phyloP scores from a whole-genome alignment of 2,113 vertebrate species.

The Aleadryas rufinucha region DNA sequence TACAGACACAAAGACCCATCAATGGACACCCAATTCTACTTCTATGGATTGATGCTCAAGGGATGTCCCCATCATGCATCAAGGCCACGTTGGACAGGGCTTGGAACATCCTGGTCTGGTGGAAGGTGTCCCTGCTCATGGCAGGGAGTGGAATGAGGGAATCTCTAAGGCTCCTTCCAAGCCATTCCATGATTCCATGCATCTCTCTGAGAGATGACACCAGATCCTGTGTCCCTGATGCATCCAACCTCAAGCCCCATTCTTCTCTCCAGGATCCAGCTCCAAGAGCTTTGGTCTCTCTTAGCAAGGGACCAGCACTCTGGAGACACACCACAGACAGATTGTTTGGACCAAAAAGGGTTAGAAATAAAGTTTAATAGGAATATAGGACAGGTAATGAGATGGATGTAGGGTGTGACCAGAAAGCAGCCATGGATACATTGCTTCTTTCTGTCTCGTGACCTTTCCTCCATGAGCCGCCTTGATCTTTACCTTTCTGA shows the following conservation, averaged over 20 bases:
- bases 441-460: background rate
- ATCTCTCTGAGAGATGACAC: background rate
- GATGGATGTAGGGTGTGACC: background rate
- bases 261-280: background rate
- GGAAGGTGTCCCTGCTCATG: background rate
- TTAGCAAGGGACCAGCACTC: no score
- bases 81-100: fast-evolving
- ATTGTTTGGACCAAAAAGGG: background rate
- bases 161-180: background rate
- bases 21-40: fast-evolving
- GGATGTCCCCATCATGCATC: background rate
- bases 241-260: background rate
- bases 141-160: background rate
- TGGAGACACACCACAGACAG: background rate
- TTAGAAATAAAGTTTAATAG: background rate
- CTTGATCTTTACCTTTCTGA: background rate
- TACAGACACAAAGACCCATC: background rate
- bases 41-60: fast-evolving
- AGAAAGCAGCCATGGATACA: background rate
- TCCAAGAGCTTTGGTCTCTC: background rate
- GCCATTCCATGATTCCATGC: background rate
- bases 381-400: background rate
- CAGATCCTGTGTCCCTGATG: background rate
- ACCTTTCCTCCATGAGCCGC: background rate
- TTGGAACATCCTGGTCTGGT: background rate